Evolutionary conservation across 2,888 invertebrate species (phyloP).

Genomic region (Ormyrus labotus): DNA sequence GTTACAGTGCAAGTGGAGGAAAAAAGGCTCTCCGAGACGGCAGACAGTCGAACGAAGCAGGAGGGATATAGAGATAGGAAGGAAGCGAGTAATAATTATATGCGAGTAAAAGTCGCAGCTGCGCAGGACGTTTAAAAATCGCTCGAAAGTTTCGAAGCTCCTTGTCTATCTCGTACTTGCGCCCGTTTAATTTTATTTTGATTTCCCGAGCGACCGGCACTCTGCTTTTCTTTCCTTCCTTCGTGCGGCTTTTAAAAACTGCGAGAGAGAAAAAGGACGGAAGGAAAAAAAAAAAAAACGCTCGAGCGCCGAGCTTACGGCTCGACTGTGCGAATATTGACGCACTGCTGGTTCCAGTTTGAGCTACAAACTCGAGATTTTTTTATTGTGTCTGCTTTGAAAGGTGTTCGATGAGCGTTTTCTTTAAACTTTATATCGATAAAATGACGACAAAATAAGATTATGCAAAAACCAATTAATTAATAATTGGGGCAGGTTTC

Average conservation of each 20-base stretch:
- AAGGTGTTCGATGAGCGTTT: too few relatives aligned
- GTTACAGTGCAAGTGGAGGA: background rate
- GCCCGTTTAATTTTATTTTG: slow-evolving; percentile 32
- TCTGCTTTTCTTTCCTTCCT: background rate
- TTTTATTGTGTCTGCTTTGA: too few relatives aligned
- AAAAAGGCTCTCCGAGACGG: background rate
- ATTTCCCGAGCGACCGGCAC: slow-evolving; percentile 14
- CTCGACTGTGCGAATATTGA: background rate
- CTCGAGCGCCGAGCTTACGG: background rate
- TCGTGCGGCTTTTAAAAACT: background rate
- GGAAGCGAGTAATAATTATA: slow-evolving; percentile 21
- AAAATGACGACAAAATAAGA: too few relatives aligned
- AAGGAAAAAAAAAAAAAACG: background rate
- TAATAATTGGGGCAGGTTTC: too few relatives aligned
- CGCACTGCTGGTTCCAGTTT: background rate
- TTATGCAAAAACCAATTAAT: too few relatives aligned
- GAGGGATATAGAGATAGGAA: background rate
- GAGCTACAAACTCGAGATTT: background rate
- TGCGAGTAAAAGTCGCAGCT: background rate
- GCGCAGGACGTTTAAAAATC: slow-evolving; percentile 21
- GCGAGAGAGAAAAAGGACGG: background rate
- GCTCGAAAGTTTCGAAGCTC: background rate
- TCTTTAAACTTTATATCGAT: too few relatives aligned
- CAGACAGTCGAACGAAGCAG: background rate
- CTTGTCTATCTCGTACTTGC: background rate